Evolutionary conservation across 2,888 invertebrate genomes (phyloP), one percentile per base, ranked within the genome.

Genomic region (Ditula angustiorana): DNA sequence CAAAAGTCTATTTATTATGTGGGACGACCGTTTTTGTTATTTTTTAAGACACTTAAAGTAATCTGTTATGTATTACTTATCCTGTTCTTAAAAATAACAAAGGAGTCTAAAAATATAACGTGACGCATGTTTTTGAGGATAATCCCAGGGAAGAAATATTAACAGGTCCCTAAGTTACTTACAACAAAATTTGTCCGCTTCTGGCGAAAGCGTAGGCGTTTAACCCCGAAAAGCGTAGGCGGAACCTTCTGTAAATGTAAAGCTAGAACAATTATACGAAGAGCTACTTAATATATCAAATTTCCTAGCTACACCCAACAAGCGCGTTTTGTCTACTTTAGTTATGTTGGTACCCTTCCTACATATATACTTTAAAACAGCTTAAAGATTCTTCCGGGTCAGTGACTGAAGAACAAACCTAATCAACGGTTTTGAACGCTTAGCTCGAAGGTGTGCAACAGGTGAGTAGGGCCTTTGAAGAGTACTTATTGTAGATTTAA

Each of bases 331-430:
- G 10, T 10, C 35, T 19, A 41, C 2, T 13, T 16, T 37, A 41
- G 41, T 37, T 37, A 37, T 37, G 37, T n/a, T n/a, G n/a, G n/a
- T 37, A 35, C 7, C n/a, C n/a, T 33, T n/a, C n/a, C n/a, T n/a
- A n/a, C n/a, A n/a, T n/a, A n/a, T n/a, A n/a, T n/a, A 37, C 5
- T 37, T 37, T 16, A 37, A 76, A 74, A 71, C 69, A 72, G 74
- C 72, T 72, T 73, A n/a, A n/a, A n/a, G 71, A 65, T 69, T 69
- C 61, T 75, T 74, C 68, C 70, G 72, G 74, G 74, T 76, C 74
- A 77, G 59, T 67, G 56, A 49, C 55, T 37, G 55, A 49, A 49
- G 52, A 44, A 60, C 61, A 37, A 62, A 37, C 49, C 28, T 28
- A 26, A 16, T 49, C 16, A 62, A 56, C 47, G 28, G 28, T 47